Percentiles rank a stretch among this genome's conserved stretches.
These are phyloP conservation scores for Ornithoptera alexandrae DNA, from an alignment of 2,888 invertebrate genomes.

Conservation along the genomic window DNA sequence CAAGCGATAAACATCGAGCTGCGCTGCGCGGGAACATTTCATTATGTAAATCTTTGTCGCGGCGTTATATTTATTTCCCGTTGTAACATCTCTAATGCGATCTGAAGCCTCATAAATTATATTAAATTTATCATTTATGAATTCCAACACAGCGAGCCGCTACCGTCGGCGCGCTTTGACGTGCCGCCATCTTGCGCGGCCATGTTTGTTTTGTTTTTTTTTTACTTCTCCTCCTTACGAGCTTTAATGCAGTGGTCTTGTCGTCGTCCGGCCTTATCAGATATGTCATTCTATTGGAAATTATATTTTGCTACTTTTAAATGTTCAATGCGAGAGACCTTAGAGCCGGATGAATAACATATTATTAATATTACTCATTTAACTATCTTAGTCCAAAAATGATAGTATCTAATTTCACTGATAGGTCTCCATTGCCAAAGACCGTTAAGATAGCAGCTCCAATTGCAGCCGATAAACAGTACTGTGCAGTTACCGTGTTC, in stretches of 20 bases:
- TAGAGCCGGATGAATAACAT: slow-evolving; percentile 25
- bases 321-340: slow-evolving; percentile 20
- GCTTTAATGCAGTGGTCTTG: slow-evolving; percentile 72
- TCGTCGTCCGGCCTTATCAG: slow-evolving; percentile 66
- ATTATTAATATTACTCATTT: neutral
- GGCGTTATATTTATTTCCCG: slow-evolving; percentile 38
- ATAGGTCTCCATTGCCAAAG: too few relatives aligned
- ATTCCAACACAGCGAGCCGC: slow-evolving; percentile 66
- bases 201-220: slow-evolving; percentile 71
- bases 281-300: slow-evolving; percentile 38
- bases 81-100: slow-evolving; percentile 52
- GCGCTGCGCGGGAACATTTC: slow-evolving; percentile 2
- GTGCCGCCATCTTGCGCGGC: slow-evolving; percentile 67
- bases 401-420: too few relatives aligned
- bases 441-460: too few relatives aligned
- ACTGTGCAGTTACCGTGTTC: too few relatives aligned
- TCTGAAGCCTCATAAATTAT: slow-evolving; percentile 67
- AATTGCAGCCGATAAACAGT: too few relatives aligned
- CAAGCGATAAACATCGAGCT: slow-evolving; percentile 4
- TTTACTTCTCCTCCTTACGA: slow-evolving; percentile 36
- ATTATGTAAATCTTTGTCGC: slow-evolving; percentile 43
- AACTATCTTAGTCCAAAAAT: neutral
- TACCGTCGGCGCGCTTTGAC: slow-evolving; percentile 74
- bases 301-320: slow-evolving; percentile 42
- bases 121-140: slow-evolving; percentile 79